These are phyloP conservation scores for Trisateles emortualis DNA, from an alignment of 2,888 invertebrate genomes.

Conservation along the genomic window DNA sequence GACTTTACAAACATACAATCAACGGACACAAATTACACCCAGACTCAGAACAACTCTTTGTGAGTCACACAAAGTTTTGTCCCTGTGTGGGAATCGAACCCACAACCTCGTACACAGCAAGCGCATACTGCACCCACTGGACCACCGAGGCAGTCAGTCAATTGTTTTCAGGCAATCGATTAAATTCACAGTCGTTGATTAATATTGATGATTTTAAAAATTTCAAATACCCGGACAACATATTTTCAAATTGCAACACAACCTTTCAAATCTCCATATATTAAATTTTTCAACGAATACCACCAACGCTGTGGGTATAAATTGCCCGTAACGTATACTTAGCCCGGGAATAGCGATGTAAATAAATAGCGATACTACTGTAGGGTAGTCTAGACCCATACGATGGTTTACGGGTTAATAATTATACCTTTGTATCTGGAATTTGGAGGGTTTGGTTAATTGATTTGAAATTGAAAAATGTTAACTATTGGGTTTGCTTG, in stretches of 20 bases:
- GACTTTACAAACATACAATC: no score
- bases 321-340: slow-evolving; percentile 69
- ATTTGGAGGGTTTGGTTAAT: slow-evolving; percentile 25
- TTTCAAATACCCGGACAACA: slow-evolving; percentile 25
- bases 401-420: slow-evolving; percentile 32
- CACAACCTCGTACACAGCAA: no score
- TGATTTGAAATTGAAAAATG: slow-evolving; percentile 18
- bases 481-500: slow-evolving; percentile 2
- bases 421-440: slow-evolving; percentile 24
- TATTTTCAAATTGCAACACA: slow-evolving; percentile 35
- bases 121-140: no score
- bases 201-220: no score
- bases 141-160: no score
- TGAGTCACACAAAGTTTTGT: no score
- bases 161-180: no score
- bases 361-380: slow-evolving; percentile 65
- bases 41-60: no score
- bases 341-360: slow-evolving; percentile 63
- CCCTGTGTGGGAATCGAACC: no score
- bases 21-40: no score
- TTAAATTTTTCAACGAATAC: slow-evolving; percentile 43
- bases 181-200: no score
- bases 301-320: slow-evolving; percentile 58
- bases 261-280: slow-evolving; percentile 33
- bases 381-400: slow-evolving; percentile 53